These are phyloP conservation scores for Prunella strophiata DNA, from an alignment of 2,797 vertebrate genomes.

Conservation along the genomic window DNA sequence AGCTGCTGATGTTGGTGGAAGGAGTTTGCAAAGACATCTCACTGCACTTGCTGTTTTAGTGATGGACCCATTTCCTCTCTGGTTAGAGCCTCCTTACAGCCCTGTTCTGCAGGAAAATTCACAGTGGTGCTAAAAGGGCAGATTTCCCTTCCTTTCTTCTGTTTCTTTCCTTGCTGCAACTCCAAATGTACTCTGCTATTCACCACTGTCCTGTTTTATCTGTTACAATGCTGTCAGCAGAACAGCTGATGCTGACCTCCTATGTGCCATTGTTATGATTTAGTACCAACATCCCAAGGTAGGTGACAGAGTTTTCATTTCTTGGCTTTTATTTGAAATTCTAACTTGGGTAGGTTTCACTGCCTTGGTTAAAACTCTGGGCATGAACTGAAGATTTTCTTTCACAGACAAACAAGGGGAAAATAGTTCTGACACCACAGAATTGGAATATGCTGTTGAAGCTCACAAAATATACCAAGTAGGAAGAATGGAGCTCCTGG, in stretches of 20 bases:
- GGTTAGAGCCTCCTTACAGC: background rate
- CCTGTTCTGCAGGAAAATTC: conserved; percentile 1
- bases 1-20: background rate
- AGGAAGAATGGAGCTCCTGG: background rate
- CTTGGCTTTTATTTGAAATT: conserved; percentile 12
- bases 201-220: background rate
- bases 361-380: conserved; percentile 47
- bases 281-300: background rate
- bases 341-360: background rate
- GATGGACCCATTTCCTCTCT: background rate
- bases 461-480: background rate
- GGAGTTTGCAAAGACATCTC: background rate
- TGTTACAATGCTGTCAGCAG: background rate
- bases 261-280: background rate
- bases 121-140: background rate
- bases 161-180: background rate
- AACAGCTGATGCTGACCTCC: conserved; percentile 30
- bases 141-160: background rate
- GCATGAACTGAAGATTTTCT: conserved; percentile 9
- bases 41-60: background rate
- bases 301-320: conserved; percentile 10
- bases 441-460: background rate
- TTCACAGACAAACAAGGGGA: background rate
- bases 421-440: background rate
- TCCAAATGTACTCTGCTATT: background rate